Conservation (phyloP, 2,113 vertebrate genomes). For the Mionectes macconnelli region DNA sequence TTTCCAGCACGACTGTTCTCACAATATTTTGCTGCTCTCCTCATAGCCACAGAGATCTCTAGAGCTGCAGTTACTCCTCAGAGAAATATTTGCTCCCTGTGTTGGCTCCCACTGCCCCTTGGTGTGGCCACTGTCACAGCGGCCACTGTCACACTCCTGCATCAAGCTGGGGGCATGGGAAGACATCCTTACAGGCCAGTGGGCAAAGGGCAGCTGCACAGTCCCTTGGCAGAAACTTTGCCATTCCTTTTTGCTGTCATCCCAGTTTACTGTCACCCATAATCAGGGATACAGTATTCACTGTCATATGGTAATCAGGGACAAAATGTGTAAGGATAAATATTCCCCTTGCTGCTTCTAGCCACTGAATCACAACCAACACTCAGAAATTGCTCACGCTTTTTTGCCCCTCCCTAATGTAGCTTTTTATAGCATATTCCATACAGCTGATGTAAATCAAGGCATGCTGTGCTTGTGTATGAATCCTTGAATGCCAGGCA, state of each 20-base stretch:
- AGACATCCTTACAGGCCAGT: not conserved
- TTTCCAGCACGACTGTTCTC: not conserved
- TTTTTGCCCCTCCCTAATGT: not conserved
- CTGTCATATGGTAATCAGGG: not conserved
- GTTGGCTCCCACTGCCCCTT: not conserved
- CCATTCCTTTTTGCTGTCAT: not conserved
- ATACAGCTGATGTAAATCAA: not conserved
- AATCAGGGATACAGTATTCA: not conserved
- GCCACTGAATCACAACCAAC: not conserved
- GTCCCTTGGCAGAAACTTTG: not conserved
- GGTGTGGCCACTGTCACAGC: not conserved
- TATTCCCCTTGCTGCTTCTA: not conserved
- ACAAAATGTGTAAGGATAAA: not conserved
- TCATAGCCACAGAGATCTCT: not conserved
- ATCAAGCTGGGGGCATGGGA: not conserved
- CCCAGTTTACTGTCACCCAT: not conserved
- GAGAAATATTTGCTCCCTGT: accelerated
- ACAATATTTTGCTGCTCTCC: not conserved
- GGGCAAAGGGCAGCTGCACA: not conserved
- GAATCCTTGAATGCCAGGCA: not conserved
- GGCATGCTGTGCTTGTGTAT: not conserved
- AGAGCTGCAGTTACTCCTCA: not conserved
- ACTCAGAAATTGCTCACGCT: not conserved
- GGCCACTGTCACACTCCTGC: not conserved
- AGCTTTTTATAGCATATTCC: not conserved